A percentile compares a stretch with the other conserved stretches of the same genome.
Evolutionary conservation across 2,113 vertebrate species (phyloP).

Genomic region (Rissa tridactyla): DNA sequence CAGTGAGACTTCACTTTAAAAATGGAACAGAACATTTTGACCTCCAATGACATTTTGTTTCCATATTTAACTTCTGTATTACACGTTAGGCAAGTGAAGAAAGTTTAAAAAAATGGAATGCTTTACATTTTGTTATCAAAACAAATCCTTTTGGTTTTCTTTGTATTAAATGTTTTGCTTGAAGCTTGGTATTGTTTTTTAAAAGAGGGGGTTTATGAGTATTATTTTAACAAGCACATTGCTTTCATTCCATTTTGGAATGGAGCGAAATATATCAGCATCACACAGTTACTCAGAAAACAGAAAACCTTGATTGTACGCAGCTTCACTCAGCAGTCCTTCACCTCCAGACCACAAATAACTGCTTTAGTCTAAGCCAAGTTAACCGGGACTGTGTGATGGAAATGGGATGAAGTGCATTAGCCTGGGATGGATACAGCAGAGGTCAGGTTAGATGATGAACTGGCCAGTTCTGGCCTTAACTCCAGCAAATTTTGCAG

Average conservation of each 20-base stretch:
- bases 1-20: neutral
- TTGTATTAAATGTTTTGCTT: neutral
- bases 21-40: neutral
- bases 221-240: slow-evolving; percentile 14
- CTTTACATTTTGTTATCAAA: neutral
- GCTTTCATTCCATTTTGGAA: slow-evolving; percentile 10
- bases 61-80: neutral
- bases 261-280: neutral
- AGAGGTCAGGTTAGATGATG: neutral
- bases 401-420: neutral
- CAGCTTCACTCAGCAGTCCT: neutral
- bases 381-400: neutral
- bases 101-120: neutral
- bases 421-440: neutral
- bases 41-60: neutral
- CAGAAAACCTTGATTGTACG: neutral
- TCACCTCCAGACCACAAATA: slow-evolving; percentile 21
- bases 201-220: neutral
- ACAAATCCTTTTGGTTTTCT: neutral
- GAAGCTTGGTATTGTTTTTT: neutral
- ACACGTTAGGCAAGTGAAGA: neutral
- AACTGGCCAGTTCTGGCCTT: neutral
- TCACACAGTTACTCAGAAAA: neutral
- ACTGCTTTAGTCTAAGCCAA: neutral
- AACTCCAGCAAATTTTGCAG: neutral